Base-by-base conservation (phyloP, 1,140 invertebrate species). In the Acromyrmex charruanus region DNA sequence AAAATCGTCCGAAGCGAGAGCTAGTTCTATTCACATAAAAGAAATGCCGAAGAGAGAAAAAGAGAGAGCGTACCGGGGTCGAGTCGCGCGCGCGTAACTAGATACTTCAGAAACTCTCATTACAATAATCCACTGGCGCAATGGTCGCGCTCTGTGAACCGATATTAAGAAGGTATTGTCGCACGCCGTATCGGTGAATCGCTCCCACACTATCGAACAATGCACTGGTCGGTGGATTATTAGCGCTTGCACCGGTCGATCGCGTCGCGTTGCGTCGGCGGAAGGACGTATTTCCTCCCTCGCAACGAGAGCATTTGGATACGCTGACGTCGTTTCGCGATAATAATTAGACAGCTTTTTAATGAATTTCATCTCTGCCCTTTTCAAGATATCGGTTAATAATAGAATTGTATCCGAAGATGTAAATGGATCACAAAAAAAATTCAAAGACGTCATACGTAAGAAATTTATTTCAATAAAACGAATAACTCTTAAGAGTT, bases 131-230 rank as follows among this genome's bases (percentile, higher is more conserved):
- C 72, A 21, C 77, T 58, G 44, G 80, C 69, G 86, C 68, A 90
- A 90, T 77, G 63, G 71, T 88, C 86, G 80, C 63, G 81, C 58
- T 74, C 66, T 55, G 35, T 49, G 81, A 80, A 66, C 35, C 35
- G 77, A 90, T 90, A 90, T 91, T 90, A 90, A 91, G 88, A 90
- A 88, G 86, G 71, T 87, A 90, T 91, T 91, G 89, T 91, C 63
- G 63, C 69, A 35, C 10, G 25, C n/a, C 58, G 74, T 90, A 90
- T 91, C 77, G 71, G 82, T 86, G 82, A 91, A 88, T 88, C 86
- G 77, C 69, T 90, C 44, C 53, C 55, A 82, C 63, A 12, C 12
- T 9, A 21, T 31, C 77, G 80, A 85, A 90, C 82, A 86, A 90
- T 88, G 65, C 75, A 44, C 9, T 53, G n/a, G 16, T 53, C 61